A percentile compares a stretch with the other conserved stretches of the same genome.
These are phyloP conservation scores for Acanthopagrus latus DNA, from an alignment of 2,797 vertebrate species.

Conservation along the genomic window DNA sequence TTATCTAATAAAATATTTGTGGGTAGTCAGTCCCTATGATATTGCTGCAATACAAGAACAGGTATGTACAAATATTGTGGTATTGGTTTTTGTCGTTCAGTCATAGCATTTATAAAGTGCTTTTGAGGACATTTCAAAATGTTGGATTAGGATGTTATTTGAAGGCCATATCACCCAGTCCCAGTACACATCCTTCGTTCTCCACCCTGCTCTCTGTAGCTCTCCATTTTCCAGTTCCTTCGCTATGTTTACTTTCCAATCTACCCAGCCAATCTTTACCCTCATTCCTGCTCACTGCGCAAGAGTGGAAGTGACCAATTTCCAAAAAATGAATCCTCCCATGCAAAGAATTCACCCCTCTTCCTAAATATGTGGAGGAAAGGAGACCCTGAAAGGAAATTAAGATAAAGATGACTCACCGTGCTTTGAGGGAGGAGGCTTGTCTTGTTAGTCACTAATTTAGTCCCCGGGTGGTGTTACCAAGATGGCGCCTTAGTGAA, in stretches of 20 bases:
- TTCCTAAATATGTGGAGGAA: slow-evolving; percentile 41
- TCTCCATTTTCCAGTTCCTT: slow-evolving; percentile 30
- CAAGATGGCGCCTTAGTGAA: slow-evolving; percentile 54
- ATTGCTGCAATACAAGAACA: too few species aligned
- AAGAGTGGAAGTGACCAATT: slow-evolving; percentile 48
- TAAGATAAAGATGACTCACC: slow-evolving; percentile 24
- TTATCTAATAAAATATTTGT: too few species aligned
- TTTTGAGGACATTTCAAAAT: too few species aligned
- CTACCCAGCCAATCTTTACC: slow-evolving; percentile 31
- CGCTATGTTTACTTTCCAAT: slow-evolving; percentile 40
- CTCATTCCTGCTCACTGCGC: slow-evolving; percentile 44
- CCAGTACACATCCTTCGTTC: background rate
- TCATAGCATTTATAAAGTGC: too few species aligned
- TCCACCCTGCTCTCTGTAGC: background rate
- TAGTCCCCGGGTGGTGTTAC: slow-evolving; percentile 41
- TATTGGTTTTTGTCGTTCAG: too few species aligned
- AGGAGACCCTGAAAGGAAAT: slow-evolving; percentile 23
- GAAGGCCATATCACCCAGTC: too few species aligned
- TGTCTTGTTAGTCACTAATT: slow-evolving; percentile 49
- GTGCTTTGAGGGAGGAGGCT: slow-evolving; percentile 36
- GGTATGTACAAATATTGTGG: too few species aligned
- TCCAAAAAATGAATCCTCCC: slow-evolving; percentile 39
- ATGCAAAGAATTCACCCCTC: slow-evolving; percentile 22
- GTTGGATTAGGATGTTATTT: too few species aligned
- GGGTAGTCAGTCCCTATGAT: too few species aligned